phyloP scores from a whole-genome alignment of 2,888 invertebrate genomes.

The Eremobia ochroleuca region DNA sequence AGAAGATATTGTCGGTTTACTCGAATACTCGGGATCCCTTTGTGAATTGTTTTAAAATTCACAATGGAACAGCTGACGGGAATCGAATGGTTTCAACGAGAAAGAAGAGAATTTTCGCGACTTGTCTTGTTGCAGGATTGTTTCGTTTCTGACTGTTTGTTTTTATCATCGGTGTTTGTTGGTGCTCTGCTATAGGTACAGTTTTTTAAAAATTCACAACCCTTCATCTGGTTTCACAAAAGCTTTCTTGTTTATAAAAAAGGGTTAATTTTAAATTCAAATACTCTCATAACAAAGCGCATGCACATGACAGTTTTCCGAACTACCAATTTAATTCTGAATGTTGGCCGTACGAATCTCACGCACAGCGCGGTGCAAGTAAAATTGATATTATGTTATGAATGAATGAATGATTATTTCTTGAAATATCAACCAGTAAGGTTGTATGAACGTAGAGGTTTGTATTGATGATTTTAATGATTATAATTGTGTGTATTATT shows the following conservation, averaged over 20 bases:
- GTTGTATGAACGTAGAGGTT: no score
- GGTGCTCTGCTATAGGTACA: not conserved
- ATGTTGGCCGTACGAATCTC: not conserved
- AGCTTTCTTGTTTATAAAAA: not conserved
- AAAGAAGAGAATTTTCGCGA: conserved; percentile 23
- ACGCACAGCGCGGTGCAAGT: no score
- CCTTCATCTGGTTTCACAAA: not conserved
- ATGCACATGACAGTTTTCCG: no score
- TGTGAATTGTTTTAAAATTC: conserved; percentile 65
- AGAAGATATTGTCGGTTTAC: conserved; percentile 46
- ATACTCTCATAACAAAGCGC: not conserved
- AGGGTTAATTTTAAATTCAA: not conserved
- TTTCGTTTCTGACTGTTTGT: not conserved
- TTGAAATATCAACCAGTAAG: no score
- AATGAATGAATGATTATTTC: no score
- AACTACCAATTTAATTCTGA: not conserved
- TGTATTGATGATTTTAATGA: no score
- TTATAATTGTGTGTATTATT: no score
- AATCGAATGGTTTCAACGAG: conserved; percentile 43
- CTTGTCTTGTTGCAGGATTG: conserved; percentile 15
- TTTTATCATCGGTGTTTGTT: not conserved
- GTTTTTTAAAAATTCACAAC: not conserved
- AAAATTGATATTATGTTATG: no score
- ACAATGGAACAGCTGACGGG: conserved; percentile 39
- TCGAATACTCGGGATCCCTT: conserved; percentile 39